Percentiles rank a stretch among this genome's conserved stretches.
phyloP scores from a whole-genome alignment of 2,797 vertebrate genomes.

The Threskiornis aethiopicus region DNA sequence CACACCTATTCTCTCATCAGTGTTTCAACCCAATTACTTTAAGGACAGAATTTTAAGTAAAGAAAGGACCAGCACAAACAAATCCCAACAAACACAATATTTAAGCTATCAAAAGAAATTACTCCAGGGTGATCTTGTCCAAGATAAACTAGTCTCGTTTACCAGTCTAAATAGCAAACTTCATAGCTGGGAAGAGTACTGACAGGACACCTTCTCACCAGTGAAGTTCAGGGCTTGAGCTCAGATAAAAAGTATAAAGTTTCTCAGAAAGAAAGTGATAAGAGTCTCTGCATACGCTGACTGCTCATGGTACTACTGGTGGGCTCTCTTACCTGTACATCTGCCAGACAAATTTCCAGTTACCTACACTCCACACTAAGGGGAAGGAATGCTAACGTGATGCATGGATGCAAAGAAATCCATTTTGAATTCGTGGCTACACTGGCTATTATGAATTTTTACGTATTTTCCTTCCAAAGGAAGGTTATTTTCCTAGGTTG shows the following conservation, averaged over 20 bases:
- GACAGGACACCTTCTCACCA: neutral
- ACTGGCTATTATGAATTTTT: neutral
- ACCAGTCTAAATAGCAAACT: neutral
- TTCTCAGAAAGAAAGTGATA: neutral
- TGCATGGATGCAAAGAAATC: neutral
- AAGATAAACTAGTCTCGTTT: neutral
- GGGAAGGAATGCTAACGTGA: neutral
- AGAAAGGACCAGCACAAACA: neutral
- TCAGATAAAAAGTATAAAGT: neutral
- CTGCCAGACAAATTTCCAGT: neutral
- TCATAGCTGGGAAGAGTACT: neutral
- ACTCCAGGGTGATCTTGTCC: neutral
- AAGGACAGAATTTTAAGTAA: neutral
- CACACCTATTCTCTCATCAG: neutral
- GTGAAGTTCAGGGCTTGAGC: neutral
- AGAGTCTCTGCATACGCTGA: neutral
- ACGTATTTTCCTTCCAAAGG: neutral
- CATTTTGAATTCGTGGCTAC: neutral
- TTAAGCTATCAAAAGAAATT: neutral
- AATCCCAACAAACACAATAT: neutral
- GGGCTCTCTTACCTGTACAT: neutral
- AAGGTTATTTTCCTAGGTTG: neutral
- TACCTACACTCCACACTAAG: neutral
- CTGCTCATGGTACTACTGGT: rapidly evolving
- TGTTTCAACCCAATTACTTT: neutral